phyloP scores from a whole-genome alignment of 2,113 vertebrate genomes.

The Psilopsiagon aymara region DNA sequence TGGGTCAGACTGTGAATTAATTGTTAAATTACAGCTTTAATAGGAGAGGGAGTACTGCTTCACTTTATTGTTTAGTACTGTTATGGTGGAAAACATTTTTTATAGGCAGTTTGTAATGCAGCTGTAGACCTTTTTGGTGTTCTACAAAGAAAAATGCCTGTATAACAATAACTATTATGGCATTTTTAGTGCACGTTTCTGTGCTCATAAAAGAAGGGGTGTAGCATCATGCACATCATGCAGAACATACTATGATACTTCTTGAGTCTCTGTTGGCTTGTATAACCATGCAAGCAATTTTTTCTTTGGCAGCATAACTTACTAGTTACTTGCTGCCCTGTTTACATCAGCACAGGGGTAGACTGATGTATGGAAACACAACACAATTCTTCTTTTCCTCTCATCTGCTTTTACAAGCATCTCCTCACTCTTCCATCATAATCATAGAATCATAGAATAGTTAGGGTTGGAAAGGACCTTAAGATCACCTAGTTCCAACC shows the following conservation, averaged over 20 bases:
- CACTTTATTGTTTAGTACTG: neutral
- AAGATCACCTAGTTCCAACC: no score
- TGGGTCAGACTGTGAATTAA: neutral
- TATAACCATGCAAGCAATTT: neutral
- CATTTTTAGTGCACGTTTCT: neutral
- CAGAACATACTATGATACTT: neutral
- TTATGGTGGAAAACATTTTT: conserved; percentile 12
- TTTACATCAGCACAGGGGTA: neutral
- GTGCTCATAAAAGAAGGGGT: neutral
- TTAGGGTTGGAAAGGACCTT: no score
- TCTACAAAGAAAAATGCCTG: conserved; percentile 38
- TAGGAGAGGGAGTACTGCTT: neutral
- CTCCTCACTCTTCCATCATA: neutral
- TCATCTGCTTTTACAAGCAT: neutral
- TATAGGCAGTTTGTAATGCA: conserved; percentile 1
- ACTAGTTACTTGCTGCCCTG: neutral
- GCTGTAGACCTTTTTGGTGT: conserved; percentile 5
- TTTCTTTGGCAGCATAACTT: neutral
- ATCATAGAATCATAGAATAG: no score
- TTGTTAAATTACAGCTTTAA: neutral
- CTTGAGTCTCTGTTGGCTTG: neutral
- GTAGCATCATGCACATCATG: neutral
- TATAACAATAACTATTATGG: neutral
- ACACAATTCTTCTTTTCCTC: neutral
- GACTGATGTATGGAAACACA: neutral